Base-by-base conservation (phyloP, 2,888 invertebrate species). In the Desoria tigrina region DNA sequence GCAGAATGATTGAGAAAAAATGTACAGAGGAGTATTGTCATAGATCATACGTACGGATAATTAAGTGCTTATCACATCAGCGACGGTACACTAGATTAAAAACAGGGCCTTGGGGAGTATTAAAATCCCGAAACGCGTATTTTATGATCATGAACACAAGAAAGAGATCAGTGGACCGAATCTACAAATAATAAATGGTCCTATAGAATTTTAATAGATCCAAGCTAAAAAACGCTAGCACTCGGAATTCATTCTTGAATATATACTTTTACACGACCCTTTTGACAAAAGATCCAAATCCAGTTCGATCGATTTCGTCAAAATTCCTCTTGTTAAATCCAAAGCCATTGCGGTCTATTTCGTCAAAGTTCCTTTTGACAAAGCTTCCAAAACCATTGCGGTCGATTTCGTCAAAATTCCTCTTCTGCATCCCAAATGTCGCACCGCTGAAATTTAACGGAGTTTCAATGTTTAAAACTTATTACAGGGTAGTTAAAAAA, bases 371-470 rank as follows among this genome's bases (percentile, higher is more conserved):
- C 53, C 81, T 77, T 81, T 84, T 84, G 73, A 83, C 82, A 79
- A 84, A 85, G 61, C 82, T 82, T 75, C 84, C 83, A 77, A 86
- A 80, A 28, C 82, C 83, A 7, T 83, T 82, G 32, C 84, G 80
- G 79, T 86, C 86, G 68, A 86, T 86, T 79, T 86, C 86, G 74
- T 76, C 74, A 55, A 76, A 74, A 57, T 74, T 76, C 59, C 71
- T 42, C 81, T 84, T 85, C 74, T 83, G 82, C 79, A 84, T 82
- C 75, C 84, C 83, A 77, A 86, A 80, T 37, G 82, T 83, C 6
- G 74, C 65, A 11, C 79, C 79, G 66, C 79, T 79, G 73, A 23
- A 74, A 75, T 65, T 67, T 21, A 24, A 21, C 6, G n/a, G n/a
- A n/a, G n/a, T n/a, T n/a, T n/a, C n/a, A n/a, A n/a, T n/a, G n/a